phyloP scores from a whole-genome alignment of 2,888 invertebrate species.

The Cerastoderma edule region DNA sequence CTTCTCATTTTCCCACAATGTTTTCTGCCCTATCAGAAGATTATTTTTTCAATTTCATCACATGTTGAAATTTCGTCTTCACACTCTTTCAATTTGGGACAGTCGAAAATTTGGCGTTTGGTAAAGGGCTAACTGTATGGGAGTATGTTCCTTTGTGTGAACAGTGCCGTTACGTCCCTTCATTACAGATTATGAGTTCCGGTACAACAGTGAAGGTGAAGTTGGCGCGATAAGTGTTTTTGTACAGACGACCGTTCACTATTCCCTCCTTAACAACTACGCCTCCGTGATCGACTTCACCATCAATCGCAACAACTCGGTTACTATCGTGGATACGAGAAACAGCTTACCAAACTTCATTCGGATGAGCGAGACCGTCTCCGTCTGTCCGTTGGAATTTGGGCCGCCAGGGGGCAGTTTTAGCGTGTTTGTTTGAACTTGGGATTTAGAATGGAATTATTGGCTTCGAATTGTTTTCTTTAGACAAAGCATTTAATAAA shows the following conservation, averaged over 20 bases:
- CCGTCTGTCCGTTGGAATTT: slow-evolving; percentile 35
- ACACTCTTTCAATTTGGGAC: too few species aligned
- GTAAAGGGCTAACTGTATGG: too few species aligned
- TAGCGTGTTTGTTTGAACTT: slow-evolving; percentile 26
- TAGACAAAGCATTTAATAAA: too few species aligned
- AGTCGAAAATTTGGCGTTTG: too few species aligned
- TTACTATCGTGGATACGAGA: slow-evolving; percentile 42
- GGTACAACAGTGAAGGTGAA: not conserved
- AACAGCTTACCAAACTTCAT: slow-evolving; percentile 27
- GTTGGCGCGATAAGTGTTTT: slow-evolving; percentile 11
- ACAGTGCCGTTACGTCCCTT: too few species aligned
- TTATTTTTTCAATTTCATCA: too few species aligned
- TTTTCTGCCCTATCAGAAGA: too few species aligned
- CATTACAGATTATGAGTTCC: slow-evolving; percentile 46
- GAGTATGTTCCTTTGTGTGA: too few species aligned
- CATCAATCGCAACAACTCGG: slow-evolving; percentile 39
- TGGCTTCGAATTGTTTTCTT: too few species aligned
- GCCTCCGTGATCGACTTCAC: slow-evolving; percentile 42
- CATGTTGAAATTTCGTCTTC: too few species aligned
- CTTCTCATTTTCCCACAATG: too few species aligned
- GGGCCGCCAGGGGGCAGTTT: slow-evolving; percentile 43
- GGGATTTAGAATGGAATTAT: too few species aligned
- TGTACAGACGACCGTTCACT: slow-evolving; percentile 40
- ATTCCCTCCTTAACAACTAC: slow-evolving; percentile 21
- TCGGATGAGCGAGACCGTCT: slow-evolving; percentile 19